Conservation (phyloP, 2,888 invertebrate genomes). For the Epiperipatus broadwayi region DNA sequence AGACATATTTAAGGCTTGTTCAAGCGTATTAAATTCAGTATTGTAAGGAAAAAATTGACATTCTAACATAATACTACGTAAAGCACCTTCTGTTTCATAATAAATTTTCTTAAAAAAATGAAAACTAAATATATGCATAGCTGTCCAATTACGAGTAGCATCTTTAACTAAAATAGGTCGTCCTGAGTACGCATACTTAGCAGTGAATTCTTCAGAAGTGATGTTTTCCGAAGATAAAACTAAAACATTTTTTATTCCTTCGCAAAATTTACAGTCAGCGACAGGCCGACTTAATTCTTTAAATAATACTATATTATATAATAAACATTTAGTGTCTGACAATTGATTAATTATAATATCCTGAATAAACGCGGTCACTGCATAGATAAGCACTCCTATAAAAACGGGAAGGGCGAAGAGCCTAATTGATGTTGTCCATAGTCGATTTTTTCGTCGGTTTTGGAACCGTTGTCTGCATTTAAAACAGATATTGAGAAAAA, state of each 20-base stretch:
- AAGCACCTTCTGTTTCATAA: conserved; percentile 35
- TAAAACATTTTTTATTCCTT: conserved; percentile 43
- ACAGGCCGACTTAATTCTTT: conserved; percentile 66
- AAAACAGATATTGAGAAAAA: too few relatives aligned
- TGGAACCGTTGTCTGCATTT: too few relatives aligned
- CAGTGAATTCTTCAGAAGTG: conserved; percentile 41
- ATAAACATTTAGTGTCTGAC: too few relatives aligned
- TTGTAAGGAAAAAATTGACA: conserved; percentile 73
- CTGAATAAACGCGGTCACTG: too few relatives aligned
- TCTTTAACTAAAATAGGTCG: conserved; percentile 57
- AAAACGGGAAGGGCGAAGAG: too few relatives aligned
- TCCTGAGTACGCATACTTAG: conserved; percentile 52
- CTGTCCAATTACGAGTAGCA: conserved; percentile 56
- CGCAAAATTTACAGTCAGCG: conserved; percentile 58
- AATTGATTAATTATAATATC: too few relatives aligned
- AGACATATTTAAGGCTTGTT: conserved; percentile 57
- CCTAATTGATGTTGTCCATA: too few relatives aligned
- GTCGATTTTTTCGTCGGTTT: too few relatives aligned
- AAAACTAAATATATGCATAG: conserved; percentile 33
- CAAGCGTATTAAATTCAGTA: conserved; percentile 52
- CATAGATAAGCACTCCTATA: too few relatives aligned
- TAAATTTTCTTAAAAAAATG: conserved; percentile 24
- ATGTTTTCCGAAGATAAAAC: conserved; percentile 33
- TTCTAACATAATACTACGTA: conserved; percentile 52
- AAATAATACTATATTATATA: too few relatives aligned